A percentile compares a stretch with the other conserved stretches of the same genome.
Conservation (phyloP, 2,797 vertebrate species). For the Sandelia bainsii region DNA sequence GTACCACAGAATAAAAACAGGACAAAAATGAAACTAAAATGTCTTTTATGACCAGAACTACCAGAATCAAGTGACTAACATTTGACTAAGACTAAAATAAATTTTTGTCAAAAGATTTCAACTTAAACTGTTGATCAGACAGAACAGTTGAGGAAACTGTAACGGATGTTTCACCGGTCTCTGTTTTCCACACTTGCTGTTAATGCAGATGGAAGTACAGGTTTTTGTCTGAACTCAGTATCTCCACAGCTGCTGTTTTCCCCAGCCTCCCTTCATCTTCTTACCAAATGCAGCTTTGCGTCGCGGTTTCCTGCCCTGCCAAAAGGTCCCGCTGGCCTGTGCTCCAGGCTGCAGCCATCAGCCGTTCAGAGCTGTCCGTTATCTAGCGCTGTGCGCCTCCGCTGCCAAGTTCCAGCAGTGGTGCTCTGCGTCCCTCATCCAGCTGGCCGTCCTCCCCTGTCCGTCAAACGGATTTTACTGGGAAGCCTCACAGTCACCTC, state of each 20-base stretch:
- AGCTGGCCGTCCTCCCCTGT: slow-evolving; percentile 7
- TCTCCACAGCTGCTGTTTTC: slow-evolving; percentile 17
- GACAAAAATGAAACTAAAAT: too few species aligned
- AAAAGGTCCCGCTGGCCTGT: slow-evolving; percentile 3
- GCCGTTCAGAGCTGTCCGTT: slow-evolving; percentile 14
- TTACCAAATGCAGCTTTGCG: slow-evolving; percentile 9
- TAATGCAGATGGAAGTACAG: neutral
- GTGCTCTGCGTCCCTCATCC: neutral
- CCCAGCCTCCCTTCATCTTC: neutral
- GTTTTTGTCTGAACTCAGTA: neutral
- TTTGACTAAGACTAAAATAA: too few species aligned
- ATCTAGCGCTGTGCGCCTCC: neutral
- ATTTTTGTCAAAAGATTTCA: too few species aligned
- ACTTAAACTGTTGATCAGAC: too few species aligned
- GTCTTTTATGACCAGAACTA: too few species aligned
- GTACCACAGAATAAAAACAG: too few species aligned
- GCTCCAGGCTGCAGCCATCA: slow-evolving; percentile 9
- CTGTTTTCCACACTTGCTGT: too few species aligned
- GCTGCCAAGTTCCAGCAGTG: slow-evolving; percentile 26
- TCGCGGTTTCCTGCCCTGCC: slow-evolving; percentile 9
- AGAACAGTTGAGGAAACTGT: too few species aligned
- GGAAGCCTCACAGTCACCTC: slow-evolving; percentile 1
- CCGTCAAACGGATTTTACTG: neutral
- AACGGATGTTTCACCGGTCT: too few species aligned
- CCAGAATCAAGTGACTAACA: too few species aligned